Percentiles rank a stretch among this genome's conserved stretches.
phyloP scores from a whole-genome alignment of 2,113 vertebrate species.

The Rhynchopsitta pachyrhyncha region DNA sequence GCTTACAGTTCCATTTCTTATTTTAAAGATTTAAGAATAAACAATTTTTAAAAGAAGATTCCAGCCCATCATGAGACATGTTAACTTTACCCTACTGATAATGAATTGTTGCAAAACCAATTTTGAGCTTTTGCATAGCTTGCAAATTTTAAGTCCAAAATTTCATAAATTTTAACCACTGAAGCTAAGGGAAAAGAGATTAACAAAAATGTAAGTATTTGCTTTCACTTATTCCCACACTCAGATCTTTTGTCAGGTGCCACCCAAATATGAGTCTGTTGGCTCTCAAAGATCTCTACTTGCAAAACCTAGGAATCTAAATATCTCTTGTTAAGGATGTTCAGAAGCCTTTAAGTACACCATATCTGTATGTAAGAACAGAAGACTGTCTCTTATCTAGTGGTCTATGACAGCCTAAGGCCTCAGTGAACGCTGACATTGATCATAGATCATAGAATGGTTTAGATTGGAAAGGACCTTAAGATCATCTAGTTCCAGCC shows the following conservation, averaged over 20 bases:
- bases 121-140: neutral
- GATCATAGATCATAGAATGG: neutral
- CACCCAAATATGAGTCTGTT: neutral
- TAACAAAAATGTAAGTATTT: neutral
- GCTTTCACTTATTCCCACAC: neutral
- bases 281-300: neutral
- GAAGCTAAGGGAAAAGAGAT: neutral
- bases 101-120: neutral
- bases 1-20: neutral
- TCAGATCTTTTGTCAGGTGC: neutral
- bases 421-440: rapidly evolving
- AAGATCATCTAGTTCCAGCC: neutral
- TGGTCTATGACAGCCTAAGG: neutral
- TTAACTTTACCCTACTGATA: neutral
- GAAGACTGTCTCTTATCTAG: neutral
- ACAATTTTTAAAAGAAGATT: neutral
- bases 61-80: neutral
- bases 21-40: neutral
- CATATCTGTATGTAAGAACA: neutral
- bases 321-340: neutral
- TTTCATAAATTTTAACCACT: neutral
- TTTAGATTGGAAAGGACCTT: neutral
- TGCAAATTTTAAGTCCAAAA: neutral
- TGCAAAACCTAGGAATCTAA: neutral
- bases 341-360: neutral